phyloP scores from a whole-genome alignment of 2,797 vertebrate species.

The Artibeus jamaicensis region DNA sequence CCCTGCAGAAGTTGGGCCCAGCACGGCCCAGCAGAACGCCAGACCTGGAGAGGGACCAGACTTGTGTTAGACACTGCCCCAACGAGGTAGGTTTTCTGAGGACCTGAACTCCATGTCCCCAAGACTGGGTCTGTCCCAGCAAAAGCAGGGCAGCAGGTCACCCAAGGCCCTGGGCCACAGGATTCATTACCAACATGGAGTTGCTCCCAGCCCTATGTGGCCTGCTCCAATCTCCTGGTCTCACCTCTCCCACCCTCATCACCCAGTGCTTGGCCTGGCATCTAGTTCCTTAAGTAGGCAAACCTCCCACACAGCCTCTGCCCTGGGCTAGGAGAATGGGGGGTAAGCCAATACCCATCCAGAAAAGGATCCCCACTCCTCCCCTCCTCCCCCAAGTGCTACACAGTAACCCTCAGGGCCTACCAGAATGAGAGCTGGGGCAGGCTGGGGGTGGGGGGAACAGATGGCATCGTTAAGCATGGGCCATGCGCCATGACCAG shows the following conservation, averaged over 20 bases:
- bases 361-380: background rate
- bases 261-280: background rate
- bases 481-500: background rate
- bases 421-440: background rate
- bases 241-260: background rate
- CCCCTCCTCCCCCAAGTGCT: background rate
- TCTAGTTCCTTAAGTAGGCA: background rate
- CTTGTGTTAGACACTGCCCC: background rate
- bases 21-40: background rate
- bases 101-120: conserved; percentile 32
- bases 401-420: background rate
- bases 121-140: conserved; percentile 18
- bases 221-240: background rate
- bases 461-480: conserved; percentile 27
- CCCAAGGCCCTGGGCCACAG: conserved; percentile 46
- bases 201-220: background rate
- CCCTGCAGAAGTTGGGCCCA: background rate
- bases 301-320: background rate
- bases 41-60: background rate
- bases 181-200: conserved; percentile 24
- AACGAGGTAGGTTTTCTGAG: conserved; percentile 29
- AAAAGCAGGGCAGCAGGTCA: conserved; percentile 59
- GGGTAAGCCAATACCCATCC: background rate
- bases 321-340: background rate
- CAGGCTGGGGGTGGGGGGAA: background rate